Evolutionary conservation across 2,888 invertebrate species (phyloP).

Genomic region (Malthinus seriepunctatus): DNA sequence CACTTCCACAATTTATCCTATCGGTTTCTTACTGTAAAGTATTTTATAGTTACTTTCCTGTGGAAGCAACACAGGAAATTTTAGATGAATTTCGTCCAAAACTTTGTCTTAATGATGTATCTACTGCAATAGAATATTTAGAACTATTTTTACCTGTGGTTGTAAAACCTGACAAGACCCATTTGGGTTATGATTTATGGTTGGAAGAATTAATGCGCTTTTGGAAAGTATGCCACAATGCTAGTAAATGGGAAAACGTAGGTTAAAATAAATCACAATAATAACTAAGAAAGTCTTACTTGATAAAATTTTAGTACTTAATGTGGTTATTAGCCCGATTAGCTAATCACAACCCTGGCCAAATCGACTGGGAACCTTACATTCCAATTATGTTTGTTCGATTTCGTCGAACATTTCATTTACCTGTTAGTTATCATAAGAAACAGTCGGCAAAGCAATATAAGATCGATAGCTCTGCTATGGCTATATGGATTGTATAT

Average conservation of each 20-base stretch:
- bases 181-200: constrained; percentile 76
- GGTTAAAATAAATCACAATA: constrained; percentile 29
- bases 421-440: constrained; percentile 79
- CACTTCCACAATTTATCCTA: neutral
- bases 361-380: constrained; percentile 86
- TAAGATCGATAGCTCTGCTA: constrained; percentile 55
- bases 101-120: constrained; percentile 69
- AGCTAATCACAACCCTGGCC: constrained; percentile 76
- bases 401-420: constrained; percentile 71
- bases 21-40: neutral
- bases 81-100: constrained; percentile 79
- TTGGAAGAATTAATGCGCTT: constrained; percentile 76
- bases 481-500: constrained; percentile 64
- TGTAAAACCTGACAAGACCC: constrained; percentile 64
- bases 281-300: constrained; percentile 6
- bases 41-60: constrained; percentile 68
- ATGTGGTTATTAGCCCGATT: constrained; percentile 75
- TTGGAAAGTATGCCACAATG: constrained; percentile 78
- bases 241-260: constrained; percentile 69
- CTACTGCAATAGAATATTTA: constrained; percentile 62
- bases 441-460: constrained; percentile 61
- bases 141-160: constrained; percentile 78
- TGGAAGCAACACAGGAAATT: constrained; percentile 81
- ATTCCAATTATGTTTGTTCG: constrained; percentile 76
- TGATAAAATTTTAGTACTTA: constrained; percentile 59